These are phyloP conservation scores for Galeopterus variegatus DNA, from an alignment of 2,113 vertebrate genomes.

Conservation along the genomic window DNA sequence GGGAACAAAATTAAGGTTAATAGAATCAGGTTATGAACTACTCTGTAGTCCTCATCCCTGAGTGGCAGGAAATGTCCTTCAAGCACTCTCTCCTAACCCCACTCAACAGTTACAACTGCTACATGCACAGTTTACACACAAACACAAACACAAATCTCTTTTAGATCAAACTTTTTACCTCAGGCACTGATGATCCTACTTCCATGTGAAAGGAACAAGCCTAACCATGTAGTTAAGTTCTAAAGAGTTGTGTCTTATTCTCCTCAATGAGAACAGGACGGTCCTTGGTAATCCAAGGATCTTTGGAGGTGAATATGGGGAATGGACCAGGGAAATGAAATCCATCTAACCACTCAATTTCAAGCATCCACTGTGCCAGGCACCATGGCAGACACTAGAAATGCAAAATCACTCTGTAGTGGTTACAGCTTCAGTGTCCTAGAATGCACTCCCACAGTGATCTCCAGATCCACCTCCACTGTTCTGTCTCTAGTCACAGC, in stretches of 20 bases:
- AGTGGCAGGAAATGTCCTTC: neutral
- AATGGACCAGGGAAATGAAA: neutral
- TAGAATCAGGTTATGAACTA: neutral
- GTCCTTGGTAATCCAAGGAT: neutral
- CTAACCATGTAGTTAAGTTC: neutral
- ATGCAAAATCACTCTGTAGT: neutral
- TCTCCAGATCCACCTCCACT: neutral
- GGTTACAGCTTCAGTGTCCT: neutral
- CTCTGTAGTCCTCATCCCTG: neutral
- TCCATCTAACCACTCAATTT: neutral
- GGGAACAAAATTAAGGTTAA: neutral
- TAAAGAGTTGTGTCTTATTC: neutral
- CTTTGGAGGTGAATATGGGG: neutral
- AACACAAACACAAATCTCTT: neutral
- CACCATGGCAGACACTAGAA: neutral
- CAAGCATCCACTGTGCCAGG: neutral
- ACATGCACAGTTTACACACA: neutral
- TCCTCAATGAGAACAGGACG: neutral
- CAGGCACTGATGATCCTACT: neutral
- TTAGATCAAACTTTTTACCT: neutral
- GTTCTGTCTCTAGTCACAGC: neutral
- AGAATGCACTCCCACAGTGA: neutral
- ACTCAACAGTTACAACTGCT: neutral
- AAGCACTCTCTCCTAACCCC: neutral
- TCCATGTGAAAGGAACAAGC: neutral